These are phyloP conservation scores for Trichonephila inaurata DNA, from an alignment of 1,140 invertebrate genomes.

Conservation along the genomic window DNA sequence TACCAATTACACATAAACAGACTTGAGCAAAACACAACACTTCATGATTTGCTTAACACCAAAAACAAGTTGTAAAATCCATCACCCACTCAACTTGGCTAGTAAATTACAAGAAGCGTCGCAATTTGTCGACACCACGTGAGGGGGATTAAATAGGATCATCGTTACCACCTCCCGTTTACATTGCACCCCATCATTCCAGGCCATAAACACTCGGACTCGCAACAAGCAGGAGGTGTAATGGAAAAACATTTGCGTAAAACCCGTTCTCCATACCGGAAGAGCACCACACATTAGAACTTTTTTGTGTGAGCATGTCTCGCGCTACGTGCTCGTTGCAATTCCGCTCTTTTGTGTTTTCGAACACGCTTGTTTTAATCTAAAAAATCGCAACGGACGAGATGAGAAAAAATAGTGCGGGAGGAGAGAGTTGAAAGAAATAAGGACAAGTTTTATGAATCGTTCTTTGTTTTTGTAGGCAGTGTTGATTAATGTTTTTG, in stretches of 20 bases:
- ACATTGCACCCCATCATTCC: background rate
- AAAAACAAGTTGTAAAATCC: background rate
- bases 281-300: background rate
- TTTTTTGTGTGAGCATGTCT: background rate
- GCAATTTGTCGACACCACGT: slow-evolving; percentile 1
- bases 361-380: background rate
- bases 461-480: background rate
- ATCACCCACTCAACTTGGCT: too few species aligned
- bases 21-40: too few species aligned
- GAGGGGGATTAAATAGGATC: background rate
- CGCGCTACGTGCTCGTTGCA: background rate
- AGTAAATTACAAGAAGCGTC: background rate
- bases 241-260: slow-evolving; percentile 18
- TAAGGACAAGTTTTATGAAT: background rate
- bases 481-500: background rate
- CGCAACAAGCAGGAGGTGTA: background rate
- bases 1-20: too few species aligned
- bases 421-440: background rate
- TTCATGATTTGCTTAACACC: background rate
- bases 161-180: background rate
- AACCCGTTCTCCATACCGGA: slow-evolving; percentile 16
- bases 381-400: background rate
- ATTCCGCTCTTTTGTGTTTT: background rate
- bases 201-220: slow-evolving; percentile 8
- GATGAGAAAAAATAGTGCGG: too few species aligned